These are phyloP conservation scores for Pararge aegeria DNA, from an alignment of 1,140 invertebrate genomes.

Conservation along the genomic window DNA sequence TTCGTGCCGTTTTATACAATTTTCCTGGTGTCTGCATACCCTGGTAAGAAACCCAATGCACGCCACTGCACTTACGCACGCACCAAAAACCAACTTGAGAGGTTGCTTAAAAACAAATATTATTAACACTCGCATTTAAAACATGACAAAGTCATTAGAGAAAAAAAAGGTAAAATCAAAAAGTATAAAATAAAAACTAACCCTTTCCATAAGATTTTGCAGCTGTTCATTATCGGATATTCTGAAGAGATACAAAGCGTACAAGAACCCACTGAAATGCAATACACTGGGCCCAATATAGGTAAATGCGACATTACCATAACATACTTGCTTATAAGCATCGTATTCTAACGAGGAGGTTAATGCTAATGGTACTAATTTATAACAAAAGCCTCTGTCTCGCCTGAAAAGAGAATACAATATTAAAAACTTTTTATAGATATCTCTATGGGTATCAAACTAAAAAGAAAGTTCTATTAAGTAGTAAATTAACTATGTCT, in stretches of 20 bases:
- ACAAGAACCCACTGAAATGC: slow-evolving; percentile 88
- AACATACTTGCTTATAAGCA: slow-evolving; percentile 82
- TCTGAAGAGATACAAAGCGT: slow-evolving; percentile 89
- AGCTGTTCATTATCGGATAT: slow-evolving; percentile 92
- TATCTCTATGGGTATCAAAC: too few relatives aligned
- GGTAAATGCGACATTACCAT: slow-evolving; percentile 86
- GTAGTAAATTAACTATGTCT: too few relatives aligned
- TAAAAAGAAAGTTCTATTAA: too few relatives aligned
- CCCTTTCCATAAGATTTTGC: slow-evolving; percentile 94
- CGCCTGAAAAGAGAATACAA: slow-evolving; percentile 74
- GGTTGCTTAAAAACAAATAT: not conserved
- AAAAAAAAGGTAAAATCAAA: too few relatives aligned
- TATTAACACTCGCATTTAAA: too few relatives aligned
- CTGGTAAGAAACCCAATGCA: too few relatives aligned
- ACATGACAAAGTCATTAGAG: too few relatives aligned
- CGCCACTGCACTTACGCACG: too few relatives aligned
- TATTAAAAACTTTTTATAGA: not conserved
- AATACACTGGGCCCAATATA: slow-evolving; percentile 89
- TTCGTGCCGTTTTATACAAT: too few relatives aligned
- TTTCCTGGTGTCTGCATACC: too few relatives aligned
- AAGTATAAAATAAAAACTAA: slow-evolving; percentile 59
- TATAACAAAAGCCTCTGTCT: slow-evolving; percentile 87
- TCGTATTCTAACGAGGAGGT: slow-evolving; percentile 62
- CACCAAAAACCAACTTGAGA: too few relatives aligned
- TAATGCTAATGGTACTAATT: slow-evolving; percentile 71